These are phyloP conservation scores for Urosaurus nigricauda DNA, from an alignment of 2,797 vertebrate genomes.

Conservation along the genomic window DNA sequence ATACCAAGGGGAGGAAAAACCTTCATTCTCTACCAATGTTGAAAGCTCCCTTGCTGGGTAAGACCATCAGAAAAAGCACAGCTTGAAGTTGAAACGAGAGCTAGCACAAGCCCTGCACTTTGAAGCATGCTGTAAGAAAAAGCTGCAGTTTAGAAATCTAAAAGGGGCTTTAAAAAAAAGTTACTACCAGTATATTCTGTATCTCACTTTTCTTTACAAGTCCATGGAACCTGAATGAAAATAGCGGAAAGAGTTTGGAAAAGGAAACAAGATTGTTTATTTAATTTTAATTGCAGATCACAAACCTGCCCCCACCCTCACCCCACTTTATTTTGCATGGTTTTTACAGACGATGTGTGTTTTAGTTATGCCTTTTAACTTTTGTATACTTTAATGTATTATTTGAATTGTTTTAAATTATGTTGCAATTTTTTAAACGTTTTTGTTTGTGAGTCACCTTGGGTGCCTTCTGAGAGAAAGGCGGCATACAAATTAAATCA, in stretches of 20 bases:
- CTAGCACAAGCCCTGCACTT: constrained; percentile 73
- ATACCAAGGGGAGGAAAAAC: constrained; percentile 60
- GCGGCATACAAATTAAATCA: no score
- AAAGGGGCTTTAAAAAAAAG: constrained; percentile 51
- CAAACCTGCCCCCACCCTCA: constrained; percentile 46
- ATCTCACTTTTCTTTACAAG: constrained; percentile 34
- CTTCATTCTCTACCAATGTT: constrained; percentile 75
- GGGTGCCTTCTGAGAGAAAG: no score
- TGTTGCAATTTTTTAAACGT: no score
- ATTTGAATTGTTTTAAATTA: no score
- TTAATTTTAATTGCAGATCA: constrained; percentile 44
- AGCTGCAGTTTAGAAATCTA: constrained; percentile 73
- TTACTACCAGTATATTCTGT: constrained; percentile 9
- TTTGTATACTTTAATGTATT: no score
- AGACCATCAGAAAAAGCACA: constrained; percentile 75
- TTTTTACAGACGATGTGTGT: no score
- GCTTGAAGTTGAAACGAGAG: constrained; percentile 79
- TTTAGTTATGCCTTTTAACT: no score
- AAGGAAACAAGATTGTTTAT: constrained; percentile 8
- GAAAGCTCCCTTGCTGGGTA: constrained; percentile 76
- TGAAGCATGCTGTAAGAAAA: constrained; percentile 77
- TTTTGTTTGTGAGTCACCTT: no score
- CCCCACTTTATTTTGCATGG: not conserved
- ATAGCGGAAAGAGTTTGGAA: constrained; percentile 15
- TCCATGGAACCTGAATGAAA: constrained; percentile 51